Evolutionary conservation across 2,888 invertebrate species (phyloP).

Genomic region (Marasmarcha lunaedactyla): DNA sequence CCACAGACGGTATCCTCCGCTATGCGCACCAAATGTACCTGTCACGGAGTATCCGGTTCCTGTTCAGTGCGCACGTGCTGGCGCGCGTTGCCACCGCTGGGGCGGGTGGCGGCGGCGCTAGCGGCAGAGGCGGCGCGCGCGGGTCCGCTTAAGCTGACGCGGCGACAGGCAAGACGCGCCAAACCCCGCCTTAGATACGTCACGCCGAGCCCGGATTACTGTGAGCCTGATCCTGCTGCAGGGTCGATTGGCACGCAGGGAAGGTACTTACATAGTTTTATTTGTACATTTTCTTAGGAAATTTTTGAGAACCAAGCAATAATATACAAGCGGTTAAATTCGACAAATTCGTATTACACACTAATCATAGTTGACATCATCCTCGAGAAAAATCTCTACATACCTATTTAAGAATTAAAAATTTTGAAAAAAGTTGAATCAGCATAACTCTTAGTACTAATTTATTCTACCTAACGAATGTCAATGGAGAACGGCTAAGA

Average conservation of each 20-base stretch:
- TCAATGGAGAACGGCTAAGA: too few species aligned
- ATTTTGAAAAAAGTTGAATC: too few species aligned
- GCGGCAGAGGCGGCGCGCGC: slow-evolving; percentile 50
- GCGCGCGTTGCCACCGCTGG: slow-evolving; percentile 77
- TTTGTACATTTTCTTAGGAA: too few species aligned
- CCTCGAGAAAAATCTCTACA: too few species aligned
- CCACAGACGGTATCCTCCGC: slow-evolving; percentile 69
- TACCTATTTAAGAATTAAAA: too few species aligned
- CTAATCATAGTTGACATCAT: too few species aligned
- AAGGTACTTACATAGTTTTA: too few species aligned
- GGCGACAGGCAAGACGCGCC: slow-evolving; percentile 39
- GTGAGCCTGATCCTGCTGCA: slow-evolving; percentile 77
- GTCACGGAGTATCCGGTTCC: slow-evolving; percentile 87
- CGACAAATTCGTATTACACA: too few species aligned
- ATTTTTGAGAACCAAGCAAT: too few species aligned
- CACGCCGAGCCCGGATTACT: slow-evolving; percentile 87
- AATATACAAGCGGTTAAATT: too few species aligned
- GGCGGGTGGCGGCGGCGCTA: slow-evolving; percentile 70
- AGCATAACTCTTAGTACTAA: too few species aligned
- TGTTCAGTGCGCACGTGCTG: slow-evolving; percentile 87
- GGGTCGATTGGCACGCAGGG: slow-evolving; percentile 84
- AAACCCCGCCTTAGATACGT: slow-evolving; percentile 78
- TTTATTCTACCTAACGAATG: too few species aligned
- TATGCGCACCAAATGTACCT: slow-evolving; percentile 79
- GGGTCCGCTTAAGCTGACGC: slow-evolving; percentile 43